Evolutionary conservation across 2,113 vertebrate genomes (phyloP), one percentile per base, ranked within the genome.

Genomic region (Coptodon bakossiorum): DNA sequence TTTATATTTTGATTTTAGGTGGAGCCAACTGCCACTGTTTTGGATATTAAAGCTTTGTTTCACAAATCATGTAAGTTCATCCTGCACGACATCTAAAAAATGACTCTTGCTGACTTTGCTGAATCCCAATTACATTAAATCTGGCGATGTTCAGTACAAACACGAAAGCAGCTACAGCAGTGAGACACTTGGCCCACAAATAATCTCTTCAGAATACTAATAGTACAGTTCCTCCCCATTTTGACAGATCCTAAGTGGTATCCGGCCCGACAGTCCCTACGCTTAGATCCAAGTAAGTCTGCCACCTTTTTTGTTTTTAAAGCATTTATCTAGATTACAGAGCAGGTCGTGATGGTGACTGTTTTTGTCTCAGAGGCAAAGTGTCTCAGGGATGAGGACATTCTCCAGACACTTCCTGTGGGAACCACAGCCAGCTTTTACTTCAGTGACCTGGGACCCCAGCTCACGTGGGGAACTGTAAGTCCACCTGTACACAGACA

Each of bases 391-490:
- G 98, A 99, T 38, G 98, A 99, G 56, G 98, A 99, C 0, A 79
- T 99, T 27, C 96, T 99, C 40, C 98, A 99, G 95, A 97, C 96
- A 82, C 97, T 99, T 86, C 98, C 98, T 0, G 98, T 99, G 88
- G 98, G 98, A 93, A 99, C 98, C 93, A 99, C 98, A 0, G 97
- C 98, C 83, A 98, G 97, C 5, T 96, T 99, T 57, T 98, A 98
- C 95, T 99, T 99, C 95, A 97, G 95, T 11, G 98, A 98, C 91
- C 95, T 99, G n/a, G 98, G 98, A 22, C 96, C 98, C 0, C 98
- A 99, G 95, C 97, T 99, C 93, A 97, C 97, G 94, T 99, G 98
- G 98, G 97, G 98, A 91, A 99, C 98, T n/a, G 98, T 99, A 93
- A 97, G 97, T 82, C 61, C 48, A 81, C 85, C 73, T 31, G 38